These are phyloP conservation scores for Boleophthalmus pectinirostris DNA, from an alignment of 2,113 vertebrate species.

Conservation along the genomic window DNA sequence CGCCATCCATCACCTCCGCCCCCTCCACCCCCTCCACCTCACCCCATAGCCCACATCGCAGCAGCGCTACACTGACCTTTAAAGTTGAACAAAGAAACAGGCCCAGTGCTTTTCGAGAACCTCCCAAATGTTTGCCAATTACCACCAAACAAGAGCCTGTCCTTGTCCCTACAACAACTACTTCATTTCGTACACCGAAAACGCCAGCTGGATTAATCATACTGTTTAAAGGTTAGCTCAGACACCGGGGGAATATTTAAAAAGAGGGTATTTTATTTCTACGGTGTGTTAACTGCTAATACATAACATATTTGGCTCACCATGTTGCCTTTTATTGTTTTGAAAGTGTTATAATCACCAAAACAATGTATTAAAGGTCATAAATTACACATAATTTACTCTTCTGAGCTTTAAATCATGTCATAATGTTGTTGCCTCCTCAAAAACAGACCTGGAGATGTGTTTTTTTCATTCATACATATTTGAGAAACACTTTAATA, in stretches of 20 bases:
- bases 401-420: too few species aligned
- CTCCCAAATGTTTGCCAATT: background rate
- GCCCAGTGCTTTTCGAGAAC: background rate
- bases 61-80: slow-evolving; percentile 9
- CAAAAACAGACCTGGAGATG: too few species aligned
- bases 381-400: too few species aligned
- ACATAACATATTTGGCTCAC: too few species aligned
- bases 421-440: too few species aligned
- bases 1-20: slow-evolving; percentile 8
- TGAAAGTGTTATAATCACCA: too few species aligned
- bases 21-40: background rate
- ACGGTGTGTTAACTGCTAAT: too few species aligned
- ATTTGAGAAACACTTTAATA: too few species aligned
- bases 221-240: background rate
- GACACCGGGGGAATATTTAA: background rate
- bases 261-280: too few species aligned
- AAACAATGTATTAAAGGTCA: too few species aligned
- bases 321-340: too few species aligned
- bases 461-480: too few species aligned
- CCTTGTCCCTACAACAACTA: slow-evolving; percentile 4
- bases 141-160: background rate
- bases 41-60: background rate
- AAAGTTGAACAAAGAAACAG: slow-evolving; percentile 5
- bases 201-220: background rate
- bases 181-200: background rate